Percentiles rank a stretch among this genome's conserved stretches.
Conservation (phyloP, 2,113 vertebrate genomes). For the Zosterops hypoxanthus region DNA sequence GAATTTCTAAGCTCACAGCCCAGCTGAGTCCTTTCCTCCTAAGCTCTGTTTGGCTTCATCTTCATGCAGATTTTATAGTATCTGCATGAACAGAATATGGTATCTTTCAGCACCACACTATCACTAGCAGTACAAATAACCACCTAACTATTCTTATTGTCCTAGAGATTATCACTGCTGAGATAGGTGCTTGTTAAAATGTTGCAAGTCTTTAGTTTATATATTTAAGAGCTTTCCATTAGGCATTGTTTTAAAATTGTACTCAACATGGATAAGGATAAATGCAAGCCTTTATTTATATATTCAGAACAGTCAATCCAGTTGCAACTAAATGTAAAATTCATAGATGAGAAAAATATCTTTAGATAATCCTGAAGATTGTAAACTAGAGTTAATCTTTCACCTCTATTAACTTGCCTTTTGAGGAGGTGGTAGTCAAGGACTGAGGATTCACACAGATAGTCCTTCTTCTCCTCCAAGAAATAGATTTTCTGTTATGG, state of each 20-base stretch:
- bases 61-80: background rate
- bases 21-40: background rate
- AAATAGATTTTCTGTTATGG: background rate
- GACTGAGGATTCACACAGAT: background rate
- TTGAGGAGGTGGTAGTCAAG: background rate
- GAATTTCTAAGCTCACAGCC: background rate
- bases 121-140: background rate
- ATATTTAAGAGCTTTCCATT: background rate
- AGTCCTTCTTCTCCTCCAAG: background rate
- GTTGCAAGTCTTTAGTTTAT: background rate
- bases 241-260: background rate
- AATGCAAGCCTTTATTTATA: background rate
- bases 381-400: background rate
- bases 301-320: background rate
- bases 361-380: background rate
- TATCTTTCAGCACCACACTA: background rate
- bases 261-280: background rate
- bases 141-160: background rate
- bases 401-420: background rate
- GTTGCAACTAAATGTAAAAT: background rate
- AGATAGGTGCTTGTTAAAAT: background rate
- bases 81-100: background rate
- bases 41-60: background rate
- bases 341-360: background rate
- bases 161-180: background rate